Conservation (phyloP, 2,797 vertebrate genomes). For the Falco berigora region DNA sequence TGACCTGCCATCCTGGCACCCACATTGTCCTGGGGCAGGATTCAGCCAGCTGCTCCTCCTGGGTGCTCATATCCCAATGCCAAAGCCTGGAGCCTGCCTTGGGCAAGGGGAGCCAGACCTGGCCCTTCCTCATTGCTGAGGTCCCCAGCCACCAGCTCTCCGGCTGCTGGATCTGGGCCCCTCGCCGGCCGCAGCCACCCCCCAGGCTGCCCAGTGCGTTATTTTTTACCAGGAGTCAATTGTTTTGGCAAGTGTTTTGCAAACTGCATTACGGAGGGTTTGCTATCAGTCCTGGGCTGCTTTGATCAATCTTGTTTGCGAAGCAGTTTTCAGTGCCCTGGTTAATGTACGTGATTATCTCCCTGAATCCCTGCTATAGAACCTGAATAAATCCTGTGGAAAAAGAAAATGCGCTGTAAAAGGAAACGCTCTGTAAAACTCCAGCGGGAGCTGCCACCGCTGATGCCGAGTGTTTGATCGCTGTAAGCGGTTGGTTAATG, state of each 20-base stretch:
- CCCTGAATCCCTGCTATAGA: constrained; percentile 40
- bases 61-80: neutral
- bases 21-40: neutral
- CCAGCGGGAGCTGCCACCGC: neutral
- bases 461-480: neutral
- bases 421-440: neutral
- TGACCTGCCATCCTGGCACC: neutral
- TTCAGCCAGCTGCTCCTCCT: neutral
- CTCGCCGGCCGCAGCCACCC: neutral
- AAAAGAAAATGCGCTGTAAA: constrained; percentile 13
- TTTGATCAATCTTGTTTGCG: constrained; percentile 31
- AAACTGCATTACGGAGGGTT: neutral
- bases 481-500: neutral
- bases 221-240: neutral
- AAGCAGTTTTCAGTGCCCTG: constrained; percentile 22
- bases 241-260: constrained; percentile 13
- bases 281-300: neutral
- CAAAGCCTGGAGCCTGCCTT: neutral
- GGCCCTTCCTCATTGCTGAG: neutral
- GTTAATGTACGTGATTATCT: constrained; percentile 25
- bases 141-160: neutral
- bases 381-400: neutral
- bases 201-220: neutral
- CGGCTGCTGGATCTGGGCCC: fast-evolving
- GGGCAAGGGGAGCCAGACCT: neutral